phyloP scores from a whole-genome alignment of 1,140 invertebrate species.

The Diuraphis noxia region DNA sequence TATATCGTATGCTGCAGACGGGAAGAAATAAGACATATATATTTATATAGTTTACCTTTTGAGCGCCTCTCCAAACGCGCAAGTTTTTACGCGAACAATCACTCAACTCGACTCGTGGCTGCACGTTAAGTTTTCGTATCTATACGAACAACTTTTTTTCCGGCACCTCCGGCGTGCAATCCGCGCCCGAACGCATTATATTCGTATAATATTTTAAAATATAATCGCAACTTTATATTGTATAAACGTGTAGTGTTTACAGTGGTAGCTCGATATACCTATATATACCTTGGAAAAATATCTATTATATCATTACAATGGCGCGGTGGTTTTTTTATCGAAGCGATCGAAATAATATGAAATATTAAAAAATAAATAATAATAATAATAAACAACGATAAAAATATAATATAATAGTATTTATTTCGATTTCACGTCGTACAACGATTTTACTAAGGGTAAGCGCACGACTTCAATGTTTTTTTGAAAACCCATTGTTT shows the following conservation, averaged over 20 bases:
- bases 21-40: background rate
- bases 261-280: background rate
- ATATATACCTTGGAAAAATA: too few relatives aligned
- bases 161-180: background rate
- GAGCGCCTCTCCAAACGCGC: background rate
- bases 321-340: too few relatives aligned
- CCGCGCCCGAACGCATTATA: background rate
- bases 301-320: background rate
- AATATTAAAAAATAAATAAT: too few relatives aligned
- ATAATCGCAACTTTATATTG: background rate
- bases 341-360: too few relatives aligned
- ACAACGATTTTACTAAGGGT: too few relatives aligned
- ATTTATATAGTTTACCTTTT: background rate
- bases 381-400: too few relatives aligned
- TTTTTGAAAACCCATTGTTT: background rate
- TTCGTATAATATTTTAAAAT: background rate
- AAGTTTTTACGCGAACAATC: slow-evolving; percentile 51
- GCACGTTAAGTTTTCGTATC: background rate
- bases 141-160: slow-evolving; percentile 35
- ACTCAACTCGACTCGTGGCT: background rate
- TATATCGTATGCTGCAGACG: background rate
- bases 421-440: too few relatives aligned
- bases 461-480: background rate
- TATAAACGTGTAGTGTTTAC: background rate
- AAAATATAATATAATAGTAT: too few relatives aligned